Evolutionary conservation across 1,140 invertebrate species (phyloP).

Genomic region (Lanistes nyassanus): DNA sequence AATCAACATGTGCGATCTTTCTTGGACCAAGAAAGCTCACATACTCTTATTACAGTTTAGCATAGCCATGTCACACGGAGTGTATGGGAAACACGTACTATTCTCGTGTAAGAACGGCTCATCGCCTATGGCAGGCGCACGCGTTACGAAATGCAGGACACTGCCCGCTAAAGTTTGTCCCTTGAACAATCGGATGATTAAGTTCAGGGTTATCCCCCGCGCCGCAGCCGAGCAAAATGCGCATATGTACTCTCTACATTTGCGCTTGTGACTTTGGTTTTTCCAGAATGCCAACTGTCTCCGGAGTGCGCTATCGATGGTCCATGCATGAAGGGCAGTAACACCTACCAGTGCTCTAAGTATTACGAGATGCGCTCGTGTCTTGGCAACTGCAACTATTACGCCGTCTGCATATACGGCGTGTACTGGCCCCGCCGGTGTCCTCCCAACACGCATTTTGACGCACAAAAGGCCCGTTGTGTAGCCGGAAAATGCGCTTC

Average conservation of each 20-base stretch:
- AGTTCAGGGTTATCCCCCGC: too few species aligned
- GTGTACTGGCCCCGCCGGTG: conserved; percentile 19
- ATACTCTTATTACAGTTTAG: too few species aligned
- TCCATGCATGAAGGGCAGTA: conserved; percentile 7
- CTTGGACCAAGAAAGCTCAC: too few species aligned
- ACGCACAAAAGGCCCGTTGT: conserved; percentile 5
- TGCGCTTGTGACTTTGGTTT: not conserved
- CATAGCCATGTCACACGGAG: too few species aligned
- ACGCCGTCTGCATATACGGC: conserved; percentile 32
- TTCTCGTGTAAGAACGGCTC: too few species aligned
- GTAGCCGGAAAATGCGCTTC: not conserved
- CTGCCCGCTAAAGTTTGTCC: too few species aligned
- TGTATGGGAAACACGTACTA: too few species aligned
- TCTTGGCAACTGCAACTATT: conserved; percentile 16
- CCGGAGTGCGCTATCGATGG: conserved; percentile 19
- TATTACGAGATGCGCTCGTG: conserved; percentile 24
- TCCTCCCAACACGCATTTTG: conserved; percentile 17
- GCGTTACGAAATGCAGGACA: too few species aligned
- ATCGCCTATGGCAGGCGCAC: too few species aligned
- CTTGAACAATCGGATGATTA: too few species aligned
- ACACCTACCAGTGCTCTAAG: conserved; percentile 13
- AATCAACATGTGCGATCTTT: too few species aligned
- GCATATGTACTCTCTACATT: not conserved
- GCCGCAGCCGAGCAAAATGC: too few species aligned
- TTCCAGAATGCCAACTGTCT: conserved; percentile 26